Evolutionary conservation across 2,113 vertebrate species (phyloP).

Genomic region (Macquaria ambigua): DNA sequence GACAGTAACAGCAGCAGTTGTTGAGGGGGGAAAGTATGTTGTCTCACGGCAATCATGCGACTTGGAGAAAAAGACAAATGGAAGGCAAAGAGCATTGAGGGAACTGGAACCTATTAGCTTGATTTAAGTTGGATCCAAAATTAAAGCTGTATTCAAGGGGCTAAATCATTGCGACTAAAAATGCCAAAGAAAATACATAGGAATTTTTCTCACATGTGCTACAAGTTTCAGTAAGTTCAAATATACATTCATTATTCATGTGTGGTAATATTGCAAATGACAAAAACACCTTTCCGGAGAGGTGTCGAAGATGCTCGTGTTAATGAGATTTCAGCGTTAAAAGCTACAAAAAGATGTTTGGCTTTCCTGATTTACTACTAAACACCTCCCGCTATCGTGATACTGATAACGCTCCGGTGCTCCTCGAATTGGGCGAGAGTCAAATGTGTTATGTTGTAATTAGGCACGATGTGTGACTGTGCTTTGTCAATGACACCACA

Average conservation of each 20-base stretch:
- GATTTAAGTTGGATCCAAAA: conserved; percentile 20
- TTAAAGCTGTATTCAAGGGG: not conserved
- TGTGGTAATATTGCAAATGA: not conserved
- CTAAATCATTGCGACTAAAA: not conserved
- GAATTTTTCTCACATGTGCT: not conserved
- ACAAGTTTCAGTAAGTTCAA: not conserved
- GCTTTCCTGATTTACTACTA: conserved; percentile 17
- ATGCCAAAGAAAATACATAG: not conserved
- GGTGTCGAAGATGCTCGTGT: not conserved
- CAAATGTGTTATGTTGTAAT: conserved; percentile 48
- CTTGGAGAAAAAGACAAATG: conserved; percentile 24
- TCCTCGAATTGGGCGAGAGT: conserved; percentile 39
- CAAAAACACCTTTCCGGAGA: conserved; percentile 28
- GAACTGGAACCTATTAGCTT: conserved; percentile 19
- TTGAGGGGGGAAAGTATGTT: not conserved
- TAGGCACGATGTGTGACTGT: conserved; percentile 36
- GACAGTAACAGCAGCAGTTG: conserved; percentile 10
- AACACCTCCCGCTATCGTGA: conserved; percentile 34
- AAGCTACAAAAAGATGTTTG: conserved; percentile 17
- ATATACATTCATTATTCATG: not conserved
- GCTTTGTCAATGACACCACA: conserved; percentile 46
- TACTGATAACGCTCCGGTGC: conserved; percentile 25
- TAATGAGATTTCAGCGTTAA: conserved; percentile 35
- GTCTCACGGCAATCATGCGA: conserved; percentile 27
- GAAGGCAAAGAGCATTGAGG: not conserved